Evolutionary conservation across 2,797 vertebrate species (phyloP), one percentile per base, ranked within the genome.

Genomic region (Acanthopagrus latus): DNA sequence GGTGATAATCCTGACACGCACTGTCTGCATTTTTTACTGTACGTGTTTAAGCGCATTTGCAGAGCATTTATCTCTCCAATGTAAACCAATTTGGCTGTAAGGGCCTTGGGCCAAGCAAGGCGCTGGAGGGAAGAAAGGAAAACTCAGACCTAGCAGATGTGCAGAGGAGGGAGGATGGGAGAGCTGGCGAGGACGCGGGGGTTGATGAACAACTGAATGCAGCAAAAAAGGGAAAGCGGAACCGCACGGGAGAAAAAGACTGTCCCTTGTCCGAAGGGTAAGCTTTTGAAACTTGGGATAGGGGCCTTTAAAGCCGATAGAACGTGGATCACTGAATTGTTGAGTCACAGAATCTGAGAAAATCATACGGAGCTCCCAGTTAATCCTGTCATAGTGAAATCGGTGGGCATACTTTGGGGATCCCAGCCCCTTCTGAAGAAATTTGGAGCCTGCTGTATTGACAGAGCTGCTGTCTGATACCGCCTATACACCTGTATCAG

Each of bases 41-140:
- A 95, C 92, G 92, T 91, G 89, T 95, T 95, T 95, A 96, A 96
- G 95, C 95, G 91, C 94, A 95, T 96, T 96, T 96, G 95, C 95
- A 90, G 89, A 93, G 94, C 93, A 95, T 96, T 96, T 96, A 95
- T 95, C 95, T 94, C 93, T 90, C 92, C 93, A 95, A 93, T 96
- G 95, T 96, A 96, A 96, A 95, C 95, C 95, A 96, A 95, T 96
- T 96, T 95, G 89, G 94, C 92, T 95, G 91, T 95, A 94, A 95
- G 95, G 94, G 94, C 94, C 91, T 88, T 76, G 88, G 94, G 95
- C 95, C 93, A 93, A 93, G 93, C 92, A 86, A 89, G 91, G 92
- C 76, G 74, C 80, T 59, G 65, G 80, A 81, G 84, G 80, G 77
- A 91, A 94, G 92, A 94, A 95, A 94, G 89, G 84, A 94, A 95